A percentile compares a stretch with the other conserved stretches of the same genome.
Evolutionary conservation across 1,140 invertebrate genomes (phyloP).

Genomic region (Temnothorax curvispinosus): DNA sequence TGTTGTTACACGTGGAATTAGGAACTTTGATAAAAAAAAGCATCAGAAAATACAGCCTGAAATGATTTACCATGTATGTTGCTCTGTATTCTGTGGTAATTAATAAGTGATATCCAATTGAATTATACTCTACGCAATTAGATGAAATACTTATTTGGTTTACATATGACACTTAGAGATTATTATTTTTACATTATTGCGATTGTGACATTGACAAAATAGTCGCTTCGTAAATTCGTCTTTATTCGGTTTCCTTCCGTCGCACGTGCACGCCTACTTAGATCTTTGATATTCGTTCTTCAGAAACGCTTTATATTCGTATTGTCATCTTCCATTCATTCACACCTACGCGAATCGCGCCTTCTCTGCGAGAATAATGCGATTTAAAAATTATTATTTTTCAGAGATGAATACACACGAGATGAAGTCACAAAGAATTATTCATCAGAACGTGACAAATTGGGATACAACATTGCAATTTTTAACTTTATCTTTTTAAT

Average conservation of each 20-base stretch:
- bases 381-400: slow-evolving; percentile 7
- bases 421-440: neutral
- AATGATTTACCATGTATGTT: neutral
- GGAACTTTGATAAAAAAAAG: neutral
- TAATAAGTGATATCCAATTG: neutral
- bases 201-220: neutral
- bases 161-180: neutral
- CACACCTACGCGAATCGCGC: slow-evolving; percentile 10
- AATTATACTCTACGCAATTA: neutral
- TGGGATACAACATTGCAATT: neutral
- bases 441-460: neutral
- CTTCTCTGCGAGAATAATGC: neutral
- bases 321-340: slow-evolving; percentile 11
- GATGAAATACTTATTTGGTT: neutral
- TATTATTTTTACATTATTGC: neutral
- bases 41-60: neutral
- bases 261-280: neutral
- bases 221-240: neutral
- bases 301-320: neutral
- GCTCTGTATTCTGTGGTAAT: neutral
- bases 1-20: neutral
- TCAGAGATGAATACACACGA: neutral
- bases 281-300: slow-evolving; percentile 26
- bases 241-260: neutral
- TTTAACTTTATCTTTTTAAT: neutral